These are phyloP conservation scores for Oryzaephilus surinamensis DNA, from an alignment of 1,140 invertebrate species.

Conservation along the genomic window DNA sequence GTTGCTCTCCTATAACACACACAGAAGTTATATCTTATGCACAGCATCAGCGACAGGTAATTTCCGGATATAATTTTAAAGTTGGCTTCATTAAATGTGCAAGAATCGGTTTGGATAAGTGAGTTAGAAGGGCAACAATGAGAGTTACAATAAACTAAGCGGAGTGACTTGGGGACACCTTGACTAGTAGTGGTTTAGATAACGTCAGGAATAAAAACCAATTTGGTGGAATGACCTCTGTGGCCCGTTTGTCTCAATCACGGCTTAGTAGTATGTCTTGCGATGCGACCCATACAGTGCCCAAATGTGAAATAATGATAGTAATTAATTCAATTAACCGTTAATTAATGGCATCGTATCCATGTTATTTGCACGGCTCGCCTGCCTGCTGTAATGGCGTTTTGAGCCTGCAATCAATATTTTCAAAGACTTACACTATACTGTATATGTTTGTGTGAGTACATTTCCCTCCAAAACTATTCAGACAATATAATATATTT, in stretches of 20 bases:
- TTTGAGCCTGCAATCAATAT: constrained; percentile 39
- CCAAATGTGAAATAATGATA: constrained; percentile 38
- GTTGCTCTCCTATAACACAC: too few relatives aligned
- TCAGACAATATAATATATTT: too few relatives aligned
- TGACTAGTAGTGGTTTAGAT: too few relatives aligned
- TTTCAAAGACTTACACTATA: constrained; percentile 17
- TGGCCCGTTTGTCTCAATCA: constrained; percentile 32
- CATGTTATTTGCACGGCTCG: constrained; percentile 33
- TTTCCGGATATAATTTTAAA: too few relatives aligned
- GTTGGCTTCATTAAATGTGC: too few relatives aligned
- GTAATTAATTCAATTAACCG: constrained; percentile 42
- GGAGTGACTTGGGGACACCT: too few relatives aligned
- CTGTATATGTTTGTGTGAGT: neutral
- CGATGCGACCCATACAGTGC: constrained; percentile 23
- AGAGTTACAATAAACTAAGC: too few relatives aligned
- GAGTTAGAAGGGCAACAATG: too few relatives aligned
- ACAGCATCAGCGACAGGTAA: too few relatives aligned
- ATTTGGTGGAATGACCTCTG: constrained; percentile 30
- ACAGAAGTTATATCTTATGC: too few relatives aligned
- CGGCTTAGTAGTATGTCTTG: constrained; percentile 28
- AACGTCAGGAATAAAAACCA: constrained; percentile 34
- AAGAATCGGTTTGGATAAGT: too few relatives aligned
- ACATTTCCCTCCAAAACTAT: too few relatives aligned
- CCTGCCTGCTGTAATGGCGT: constrained; percentile 35
- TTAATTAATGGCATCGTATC: constrained; percentile 39